Conservation (phyloP, 2,113 vertebrate genomes). For the Lophius piscatorius region DNA sequence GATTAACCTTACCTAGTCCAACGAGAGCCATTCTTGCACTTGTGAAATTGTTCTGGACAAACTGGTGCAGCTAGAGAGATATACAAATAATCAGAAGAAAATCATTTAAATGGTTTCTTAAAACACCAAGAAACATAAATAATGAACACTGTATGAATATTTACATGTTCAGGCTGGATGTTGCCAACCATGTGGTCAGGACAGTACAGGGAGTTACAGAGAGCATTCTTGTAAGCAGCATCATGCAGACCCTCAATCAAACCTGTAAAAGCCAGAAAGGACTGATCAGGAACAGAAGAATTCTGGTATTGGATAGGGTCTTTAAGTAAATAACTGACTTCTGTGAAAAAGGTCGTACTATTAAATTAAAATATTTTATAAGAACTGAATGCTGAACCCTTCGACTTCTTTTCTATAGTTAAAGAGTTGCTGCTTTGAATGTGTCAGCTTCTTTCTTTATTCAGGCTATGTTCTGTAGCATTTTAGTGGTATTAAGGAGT, state of each 20-base stretch:
- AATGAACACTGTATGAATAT: not conserved
- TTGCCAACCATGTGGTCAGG: constrained; percentile 89
- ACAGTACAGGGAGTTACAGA: constrained; percentile 93
- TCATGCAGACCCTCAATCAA: constrained; percentile 90
- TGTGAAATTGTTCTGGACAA: constrained; percentile 84
- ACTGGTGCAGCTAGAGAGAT: constrained; percentile 74
- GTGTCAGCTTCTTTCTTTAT: no score
- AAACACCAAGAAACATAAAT: not conserved
- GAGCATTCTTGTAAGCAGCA: constrained; percentile 88
- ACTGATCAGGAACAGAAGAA: not conserved
- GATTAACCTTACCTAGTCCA: constrained; percentile 88
- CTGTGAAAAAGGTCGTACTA: not conserved
- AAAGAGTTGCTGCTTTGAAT: no score
- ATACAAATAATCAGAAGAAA: not conserved
- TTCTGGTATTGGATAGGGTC: not conserved
- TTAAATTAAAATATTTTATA: no score
- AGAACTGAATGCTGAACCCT: no score
- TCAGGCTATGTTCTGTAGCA: not conserved
- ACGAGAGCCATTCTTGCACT: constrained; percentile 94
- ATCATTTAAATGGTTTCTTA: not conserved
- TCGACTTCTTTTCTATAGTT: no score
- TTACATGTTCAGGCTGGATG: constrained; percentile 89
- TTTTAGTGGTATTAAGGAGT: not conserved
- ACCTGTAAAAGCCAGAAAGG: constrained; percentile 68
- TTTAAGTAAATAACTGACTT: not conserved